A percentile compares a stretch with the other conserved stretches of the same genome.
phyloP scores from a whole-genome alignment of 2,113 vertebrate genomes.

The Amphiprion ocellaris region DNA sequence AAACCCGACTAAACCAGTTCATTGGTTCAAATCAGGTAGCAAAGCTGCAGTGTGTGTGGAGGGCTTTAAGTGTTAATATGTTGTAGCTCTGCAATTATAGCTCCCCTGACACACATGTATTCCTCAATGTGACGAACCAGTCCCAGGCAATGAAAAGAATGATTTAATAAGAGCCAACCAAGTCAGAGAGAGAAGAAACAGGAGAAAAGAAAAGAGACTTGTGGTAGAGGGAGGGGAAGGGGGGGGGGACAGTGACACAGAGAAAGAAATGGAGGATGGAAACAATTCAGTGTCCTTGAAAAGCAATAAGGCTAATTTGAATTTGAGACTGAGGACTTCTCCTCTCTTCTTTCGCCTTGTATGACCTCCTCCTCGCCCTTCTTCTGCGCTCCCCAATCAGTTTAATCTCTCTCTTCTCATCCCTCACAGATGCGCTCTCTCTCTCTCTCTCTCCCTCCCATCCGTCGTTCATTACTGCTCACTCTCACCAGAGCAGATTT shows the following conservation, averaged over 20 bases:
- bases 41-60: background rate
- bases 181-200: constrained; percentile 28
- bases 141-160: constrained; percentile 38
- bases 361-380: constrained; percentile 64
- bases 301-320: constrained; percentile 75
- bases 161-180: constrained; percentile 58
- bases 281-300: constrained; percentile 76
- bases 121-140: constrained; percentile 57
- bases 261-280: constrained; percentile 67
- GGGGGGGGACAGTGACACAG: constrained; percentile 27
- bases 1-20: too few relatives aligned
- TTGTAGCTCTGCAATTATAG: constrained; percentile 20
- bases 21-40: constrained; percentile 8
- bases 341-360: constrained; percentile 53
- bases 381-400: constrained; percentile 58
- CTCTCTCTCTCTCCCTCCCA: constrained; percentile 23
- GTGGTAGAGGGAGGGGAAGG: background rate
- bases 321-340: constrained; percentile 69
- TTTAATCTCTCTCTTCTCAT: constrained; percentile 70
- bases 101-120: constrained; percentile 38
- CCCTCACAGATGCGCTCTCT: constrained; percentile 54
- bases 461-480: constrained; percentile 62
- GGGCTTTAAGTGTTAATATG: constrained; percentile 40
- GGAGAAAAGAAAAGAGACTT: constrained; percentile 14
- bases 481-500: constrained; percentile 67